Evolutionary conservation across 2,113 vertebrate genomes (phyloP).

Genomic region (Electrona antarctica): DNA sequence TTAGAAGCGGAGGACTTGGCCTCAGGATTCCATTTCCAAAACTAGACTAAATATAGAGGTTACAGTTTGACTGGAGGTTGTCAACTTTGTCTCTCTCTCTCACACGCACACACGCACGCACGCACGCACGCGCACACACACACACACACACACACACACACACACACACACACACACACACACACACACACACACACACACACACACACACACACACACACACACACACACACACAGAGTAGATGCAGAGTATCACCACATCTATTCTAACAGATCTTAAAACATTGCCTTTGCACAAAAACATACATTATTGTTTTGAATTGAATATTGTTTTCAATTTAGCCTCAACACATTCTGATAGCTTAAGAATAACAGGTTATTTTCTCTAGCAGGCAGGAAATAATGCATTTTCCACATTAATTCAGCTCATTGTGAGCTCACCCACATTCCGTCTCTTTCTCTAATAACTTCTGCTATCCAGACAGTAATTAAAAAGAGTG

Average conservation of each 20-base stretch:
- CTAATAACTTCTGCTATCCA: conserved; percentile 5
- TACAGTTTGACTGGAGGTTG: background rate
- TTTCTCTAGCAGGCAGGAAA: conserved; percentile 26
- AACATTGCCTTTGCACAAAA: no score
- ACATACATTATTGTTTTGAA: no score
- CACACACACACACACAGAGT: no score
- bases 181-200: background rate
- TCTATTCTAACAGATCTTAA: no score
- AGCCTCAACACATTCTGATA: background rate
- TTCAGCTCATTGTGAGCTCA: conserved; percentile 13
- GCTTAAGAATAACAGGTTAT: conserved; percentile 21
- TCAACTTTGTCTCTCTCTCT: background rate
- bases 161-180: conserved; percentile 2
- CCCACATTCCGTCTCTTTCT: conserved; percentile 27
- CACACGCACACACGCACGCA: no score
- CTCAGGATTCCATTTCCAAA: conserved; percentile 21
- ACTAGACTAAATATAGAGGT: conserved; percentile 19
- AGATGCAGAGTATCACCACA: no score
- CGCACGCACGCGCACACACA: background rate
- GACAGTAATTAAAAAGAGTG: conserved; percentile 37
- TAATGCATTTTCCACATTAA: conserved; percentile 28
- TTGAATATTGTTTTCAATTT: conserved; percentile 5
- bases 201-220: no score
- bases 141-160: background rate
- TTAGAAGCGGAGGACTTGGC: background rate